Evolutionary conservation across 2,113 vertebrate genomes (phyloP), one percentile per base, ranked within the genome.

Genomic region (Ciconia stormi): DNA sequence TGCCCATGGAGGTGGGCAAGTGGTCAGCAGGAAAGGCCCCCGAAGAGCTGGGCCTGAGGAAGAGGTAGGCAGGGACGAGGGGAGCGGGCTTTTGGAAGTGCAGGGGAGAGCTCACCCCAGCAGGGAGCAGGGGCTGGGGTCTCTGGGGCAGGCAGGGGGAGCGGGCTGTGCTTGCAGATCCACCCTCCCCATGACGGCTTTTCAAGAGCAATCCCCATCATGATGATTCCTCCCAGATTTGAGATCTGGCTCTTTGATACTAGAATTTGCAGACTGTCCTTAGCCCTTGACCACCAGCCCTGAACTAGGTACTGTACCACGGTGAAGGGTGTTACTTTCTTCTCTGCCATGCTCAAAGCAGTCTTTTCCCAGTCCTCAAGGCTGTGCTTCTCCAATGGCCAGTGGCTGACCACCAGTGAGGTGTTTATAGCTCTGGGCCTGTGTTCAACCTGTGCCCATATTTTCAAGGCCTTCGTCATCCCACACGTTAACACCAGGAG

Each of bases 391-490:
- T 62, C 23, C 53, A 49, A 16, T 8, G 46, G 36, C 50, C 18
- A 36, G 19, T 50, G 47, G 50, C 23, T 88, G 52, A n/a, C 53
- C 42, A n/a, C 14, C 38, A 63, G 14, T 15, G 27, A 76, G 20
- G 6, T 55, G 17, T 23, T 66, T 42, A 42, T 5, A 70, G 32
- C 55, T 72, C 13, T 47, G 22, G 20, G 27, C 1, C 19, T 70
- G 32, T 34, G 16, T 76, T 74, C 79, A 90, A 34, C 21, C 29
- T 77, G 13, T 0, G 0, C 7, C 26, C 0, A 0, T 50, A 23
- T 78, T 87, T 74, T 76, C 50, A 74, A 67, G n/a, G 47, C 32
- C 47, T 91, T 58, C 6, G 1, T 23, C 71, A 46, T 44, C 10
- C 50, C 7, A 1, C 8, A 5, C 3, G 1, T 55, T 83, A 89